Base-by-base conservation (phyloP, 2,888 invertebrate species). In the Tetragonisca angustula region DNA sequence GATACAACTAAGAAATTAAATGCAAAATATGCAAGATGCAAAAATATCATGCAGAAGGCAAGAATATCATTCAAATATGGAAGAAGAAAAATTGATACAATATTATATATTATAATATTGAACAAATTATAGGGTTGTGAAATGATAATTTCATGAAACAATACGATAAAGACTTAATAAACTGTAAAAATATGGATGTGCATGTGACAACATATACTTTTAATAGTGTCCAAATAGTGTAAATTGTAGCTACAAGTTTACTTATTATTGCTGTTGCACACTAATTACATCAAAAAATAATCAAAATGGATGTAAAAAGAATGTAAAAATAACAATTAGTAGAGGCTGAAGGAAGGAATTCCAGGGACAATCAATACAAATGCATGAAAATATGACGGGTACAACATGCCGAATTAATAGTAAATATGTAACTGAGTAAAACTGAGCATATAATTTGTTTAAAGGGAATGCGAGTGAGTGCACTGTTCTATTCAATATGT, bases 41-140 rank as follows among this genome's bases (percentile, higher is more conserved):
- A 76, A 76, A 81, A 65, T 86, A 52, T 72, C 89, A 89, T 89
- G 89, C 89, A 84, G 85, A 79, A 85, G 75, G 80, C 71, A 83
- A 54, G 77, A 85, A 79, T 76, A 77, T 86, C 80, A 83, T 83
- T 83, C 87, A 73, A 81, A 80, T 83, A 81, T 73, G 70, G 83
- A 79, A 79, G 65, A 79, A 43, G 43, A 43, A 9, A 64, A 79
- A 84, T 76, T 85, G 80, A 54, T 74, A 81, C 24, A 70, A 69
- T 52, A 79, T 75, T 50, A 73, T 83, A 84, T 67, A 76, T 68
- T 76, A 32, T 71, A 61, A 82, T 54, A 76, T 71, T 59, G 54
- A 61, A 74, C 77, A 79, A 81, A 70, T 36, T 54, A 43, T 43
- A 62, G 79, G 64, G 70, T 68, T 50, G 64, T 82, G 85, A 73